Percentiles rank a stretch among this genome's conserved stretches.
Evolutionary conservation across 2,888 invertebrate species (phyloP).

Genomic region (Hirtodrosophila cameraria): DNA sequence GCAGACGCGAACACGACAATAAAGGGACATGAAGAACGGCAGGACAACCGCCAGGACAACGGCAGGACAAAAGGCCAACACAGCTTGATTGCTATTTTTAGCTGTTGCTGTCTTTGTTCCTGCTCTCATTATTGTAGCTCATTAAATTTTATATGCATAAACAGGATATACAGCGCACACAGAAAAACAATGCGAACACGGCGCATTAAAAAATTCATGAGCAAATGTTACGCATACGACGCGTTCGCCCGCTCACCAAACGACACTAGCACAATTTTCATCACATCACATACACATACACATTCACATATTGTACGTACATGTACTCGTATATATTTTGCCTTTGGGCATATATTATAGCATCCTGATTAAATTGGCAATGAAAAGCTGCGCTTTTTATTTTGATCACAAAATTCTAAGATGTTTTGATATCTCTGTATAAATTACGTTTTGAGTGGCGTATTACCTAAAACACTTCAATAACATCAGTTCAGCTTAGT

Average conservation of each 20-base stretch:
- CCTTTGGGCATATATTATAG: background rate
- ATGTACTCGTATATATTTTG: too few species aligned
- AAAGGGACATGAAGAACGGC: slow-evolving; percentile 11
- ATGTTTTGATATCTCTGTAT: too few species aligned
- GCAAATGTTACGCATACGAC: slow-evolving; percentile 55
- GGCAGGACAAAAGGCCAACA: slow-evolving; percentile 25
- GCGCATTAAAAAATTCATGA: slow-evolving; percentile 68
- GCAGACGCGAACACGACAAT: slow-evolving; percentile 18
- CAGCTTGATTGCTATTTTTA: slow-evolving; percentile 60
- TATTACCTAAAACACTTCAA: too few species aligned
- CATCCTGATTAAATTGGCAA: slow-evolving; percentile 8
- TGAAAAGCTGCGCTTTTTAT: slow-evolving; percentile 1
- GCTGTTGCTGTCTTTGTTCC: slow-evolving; percentile 27
- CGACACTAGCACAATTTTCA: background rate
- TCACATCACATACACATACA: background rate
- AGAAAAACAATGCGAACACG: slow-evolving; percentile 34
- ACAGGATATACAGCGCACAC: slow-evolving; percentile 15
- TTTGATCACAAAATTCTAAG: too few species aligned
- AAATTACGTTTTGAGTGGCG: too few species aligned
- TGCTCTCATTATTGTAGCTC: slow-evolving; percentile 68
- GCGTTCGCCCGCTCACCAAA: slow-evolving; percentile 11
- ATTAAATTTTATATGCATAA: slow-evolving; percentile 70
- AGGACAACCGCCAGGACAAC: slow-evolving; percentile 1
- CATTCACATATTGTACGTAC: background rate
- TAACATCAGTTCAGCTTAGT: too few species aligned